Base-by-base conservation (phyloP, 2,888 invertebrate genomes). In the Crioceris asparagi region DNA sequence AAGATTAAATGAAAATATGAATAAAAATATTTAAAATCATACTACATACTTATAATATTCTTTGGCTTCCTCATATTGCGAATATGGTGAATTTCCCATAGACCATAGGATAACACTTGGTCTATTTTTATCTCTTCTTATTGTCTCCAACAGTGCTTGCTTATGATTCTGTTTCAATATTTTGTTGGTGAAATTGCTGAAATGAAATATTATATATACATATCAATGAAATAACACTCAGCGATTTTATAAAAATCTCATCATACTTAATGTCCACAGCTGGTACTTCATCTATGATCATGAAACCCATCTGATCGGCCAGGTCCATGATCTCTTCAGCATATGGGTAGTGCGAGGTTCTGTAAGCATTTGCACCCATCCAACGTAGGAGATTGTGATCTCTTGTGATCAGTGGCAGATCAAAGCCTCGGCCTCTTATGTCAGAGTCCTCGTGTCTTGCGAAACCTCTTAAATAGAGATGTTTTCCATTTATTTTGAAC, bases 91-190 rank as follows among this genome's bases (percentile, higher is more conserved):
- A 65, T 97, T 97, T 15, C 93, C 83, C 39, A 96, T 78, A 3
- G 94, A 96, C 97, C 97, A 97, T 76, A 92, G 84, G 40, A 96
- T 75, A 11, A 94, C 93, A 39, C 90, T 84, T 0, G 97, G 91
- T 54, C 91, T 81, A 67, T 97, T 97, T 61, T 91, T 91, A 66
- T 97, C 97, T 34, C 96, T 73, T 41, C 77, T 73, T 35, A 93
- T 80, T 50, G 97, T 67, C 61, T 96, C 91, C 6, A 79, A 79
- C 58, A 96, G 68, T 0, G 93, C 85, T 36, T 78, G 74, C 59
- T 83, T 81, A 65, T 97, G 97, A 47, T 84, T 85, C 7, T 69
- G 62, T 43, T 92, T 65, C 23, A 93, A 69, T 0, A 65, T 63
- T 11, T 76, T 69, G n/a, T n/a, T n/a, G 7, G 79, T 73, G 58